Base-by-base conservation (phyloP, 2,113 vertebrate species). In the Dryoscopus gambensis region DNA sequence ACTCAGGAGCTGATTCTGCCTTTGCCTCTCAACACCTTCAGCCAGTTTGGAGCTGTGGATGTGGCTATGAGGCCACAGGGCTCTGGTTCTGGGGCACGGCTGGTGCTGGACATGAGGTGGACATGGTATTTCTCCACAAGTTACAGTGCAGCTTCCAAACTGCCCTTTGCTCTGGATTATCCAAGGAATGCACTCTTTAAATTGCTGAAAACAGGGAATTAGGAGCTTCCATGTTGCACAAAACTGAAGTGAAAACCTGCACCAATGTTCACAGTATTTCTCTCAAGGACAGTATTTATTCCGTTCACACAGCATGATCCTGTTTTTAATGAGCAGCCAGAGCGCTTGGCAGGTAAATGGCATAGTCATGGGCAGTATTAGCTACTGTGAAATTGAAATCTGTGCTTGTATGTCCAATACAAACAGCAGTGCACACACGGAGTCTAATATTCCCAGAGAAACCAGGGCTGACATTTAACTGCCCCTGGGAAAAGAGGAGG, bases 271-370 rank as follows among this genome's bases (percentile, higher is more conserved):
- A 27, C 4, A 39, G 75, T 56, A 10, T n/a, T 74, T n/a, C 1
- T 21, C 69, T 55, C 69, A 60, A 65, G 64, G 73, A 77, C 24
- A 22, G 63, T 52, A 47, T 65, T 83, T 84, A 59, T 64, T 74
- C 70, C 55, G 49, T 84, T 88, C 75, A 77, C 65, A 57, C 18
- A 57, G 88, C 59, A 25, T 33, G 82, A 75, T 87, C 33, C 49
- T 80, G 71, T 60, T 87, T 90, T 60, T 88, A 93, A 87, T 93
- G 88, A 93, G 86, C 82, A 93, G 91, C 60, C 83, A 89, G 84
- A 81, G 81, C 31, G 59, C 49, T 86, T 94, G 90, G 90, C 86
- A 91, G 76, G 89, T 97, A 84, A 95, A 77, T 50, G 56, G 52
- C 1, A 0, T 22, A 42, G 87, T 77, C 81, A 81, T 50, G 89